These are phyloP conservation scores for Diorhabda sublineata DNA, from an alignment of 1,140 invertebrate species.

Conservation along the genomic window DNA sequence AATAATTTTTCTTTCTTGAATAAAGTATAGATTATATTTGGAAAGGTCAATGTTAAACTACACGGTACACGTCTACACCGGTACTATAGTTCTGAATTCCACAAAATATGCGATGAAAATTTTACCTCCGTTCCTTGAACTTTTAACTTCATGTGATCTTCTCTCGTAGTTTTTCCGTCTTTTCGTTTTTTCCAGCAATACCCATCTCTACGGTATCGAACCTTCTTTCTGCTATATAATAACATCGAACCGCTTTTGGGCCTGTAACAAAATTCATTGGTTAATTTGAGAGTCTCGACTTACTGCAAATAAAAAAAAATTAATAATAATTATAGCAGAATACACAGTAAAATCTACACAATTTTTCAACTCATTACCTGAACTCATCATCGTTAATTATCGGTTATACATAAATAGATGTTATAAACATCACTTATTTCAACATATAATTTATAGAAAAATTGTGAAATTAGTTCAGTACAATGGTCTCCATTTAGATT, in stretches of 20 bases:
- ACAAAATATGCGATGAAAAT: too few relatives aligned
- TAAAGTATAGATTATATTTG: background rate
- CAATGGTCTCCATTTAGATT: too few relatives aligned
- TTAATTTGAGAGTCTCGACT: background rate
- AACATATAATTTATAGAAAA: too few relatives aligned
- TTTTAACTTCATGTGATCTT: slow-evolving; percentile 99
- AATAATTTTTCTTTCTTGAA: too few relatives aligned
- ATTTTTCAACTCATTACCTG: background rate
- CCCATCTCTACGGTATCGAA: slow-evolving; percentile 92
- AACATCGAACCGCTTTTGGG: slow-evolving; percentile 96
- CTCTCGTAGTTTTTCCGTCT: slow-evolving; percentile 95
- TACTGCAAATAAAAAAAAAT: background rate
- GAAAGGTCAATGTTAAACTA: background rate
- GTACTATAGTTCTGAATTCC: slow-evolving; percentile 4
- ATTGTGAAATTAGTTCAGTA: too few relatives aligned
- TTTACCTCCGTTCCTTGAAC: slow-evolving; percentile 91
- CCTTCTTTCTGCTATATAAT: slow-evolving; percentile 93
- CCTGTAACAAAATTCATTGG: slow-evolving; percentile 51
- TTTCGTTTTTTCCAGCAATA: slow-evolving; percentile 99
- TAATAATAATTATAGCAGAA: background rate
- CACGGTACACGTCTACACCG: background rate
- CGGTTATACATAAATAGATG: background rate
- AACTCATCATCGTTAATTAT: background rate
- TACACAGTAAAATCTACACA: background rate
- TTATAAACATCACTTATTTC: too few relatives aligned